phyloP scores from a whole-genome alignment of 1,140 invertebrate genomes.

The Metaphire vulgaris region DNA sequence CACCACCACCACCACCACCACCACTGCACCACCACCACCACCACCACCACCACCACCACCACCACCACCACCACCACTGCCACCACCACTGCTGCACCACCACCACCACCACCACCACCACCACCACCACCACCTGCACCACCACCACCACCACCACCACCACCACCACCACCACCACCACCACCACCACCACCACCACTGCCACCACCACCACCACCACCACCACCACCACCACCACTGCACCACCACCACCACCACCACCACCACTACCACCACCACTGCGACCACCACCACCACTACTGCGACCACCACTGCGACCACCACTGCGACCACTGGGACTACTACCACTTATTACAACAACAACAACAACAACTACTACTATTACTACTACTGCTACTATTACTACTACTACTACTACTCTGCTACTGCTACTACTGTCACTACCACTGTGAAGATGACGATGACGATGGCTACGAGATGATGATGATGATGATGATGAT shows the following conservation, averaged over 20 bases:
- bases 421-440: not conserved
- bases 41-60: not conserved
- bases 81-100: not conserved
- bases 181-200: slow-evolving; percentile 7
- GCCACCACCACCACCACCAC: not conserved
- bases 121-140: not conserved
- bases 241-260: slow-evolving; percentile 12
- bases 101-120: not conserved
- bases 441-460: not conserved
- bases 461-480: not conserved
- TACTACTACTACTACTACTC: not conserved
- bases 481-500: not conserved
- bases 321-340: not conserved
- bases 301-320: not conserved
- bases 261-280: not conserved
- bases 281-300: not conserved
- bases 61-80: not conserved
- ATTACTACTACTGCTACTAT: not conserved
- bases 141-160: not conserved
- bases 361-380: not conserved
- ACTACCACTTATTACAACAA: not conserved
- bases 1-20: not conserved
- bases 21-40: not conserved
- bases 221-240: slow-evolving; percentile 4
- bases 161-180: slow-evolving; percentile 13